A percentile compares a stretch with the other conserved stretches of the same genome.
Conservation (phyloP, 2,888 invertebrate genomes). For the Caenorhabditis macrosperma region DNA sequence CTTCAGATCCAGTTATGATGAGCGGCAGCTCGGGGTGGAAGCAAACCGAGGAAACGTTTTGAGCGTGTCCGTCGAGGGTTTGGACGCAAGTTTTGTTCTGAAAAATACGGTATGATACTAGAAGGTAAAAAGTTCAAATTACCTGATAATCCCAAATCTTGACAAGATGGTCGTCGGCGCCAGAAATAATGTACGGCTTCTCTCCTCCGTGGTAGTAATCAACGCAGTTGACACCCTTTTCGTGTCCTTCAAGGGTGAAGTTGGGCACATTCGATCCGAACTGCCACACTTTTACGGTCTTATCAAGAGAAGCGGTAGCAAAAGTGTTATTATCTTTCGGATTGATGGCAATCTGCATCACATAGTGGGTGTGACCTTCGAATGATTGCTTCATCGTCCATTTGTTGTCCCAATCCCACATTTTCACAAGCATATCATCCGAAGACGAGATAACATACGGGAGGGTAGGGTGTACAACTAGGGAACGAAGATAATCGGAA, state of each 20-base stretch:
- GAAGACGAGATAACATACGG: conserved; percentile 91
- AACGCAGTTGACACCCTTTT: conserved; percentile 98
- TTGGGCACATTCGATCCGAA: conserved; percentile 96
- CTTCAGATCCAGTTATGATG: conserved; percentile 91
- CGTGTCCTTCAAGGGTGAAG: conserved; percentile 96
- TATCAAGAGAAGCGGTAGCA: conserved; percentile 97
- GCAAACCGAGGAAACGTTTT: conserved; percentile 91
- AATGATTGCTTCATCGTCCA: conserved; percentile 99
- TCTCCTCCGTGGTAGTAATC: conserved; percentile 99
- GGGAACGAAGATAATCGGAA: conserved; percentile 94
- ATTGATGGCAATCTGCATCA: conserved; percentile 99
- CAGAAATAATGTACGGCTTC: conserved; percentile 98
- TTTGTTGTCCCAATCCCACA: conserved; percentile 99
- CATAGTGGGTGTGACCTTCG: conserved; percentile 97
- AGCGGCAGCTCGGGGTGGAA: conserved; percentile 99
- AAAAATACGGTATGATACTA: neutral
- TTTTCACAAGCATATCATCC: conserved; percentile 98
- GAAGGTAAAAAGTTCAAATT: neutral
- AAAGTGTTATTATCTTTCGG: conserved; percentile 99
- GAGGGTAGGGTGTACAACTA: conserved; percentile 96
- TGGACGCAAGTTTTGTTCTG: conserved; percentile 81
- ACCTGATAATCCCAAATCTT: conserved; percentile 98
- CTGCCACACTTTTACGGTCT: conserved; percentile 99
- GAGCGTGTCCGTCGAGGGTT: conserved; percentile 95
- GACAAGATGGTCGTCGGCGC: conserved; percentile 96